Evolutionary conservation across 2,797 vertebrate species (phyloP), one percentile per base, ranked within the genome.

Genomic region (Fistularia tabacaria): DNA sequence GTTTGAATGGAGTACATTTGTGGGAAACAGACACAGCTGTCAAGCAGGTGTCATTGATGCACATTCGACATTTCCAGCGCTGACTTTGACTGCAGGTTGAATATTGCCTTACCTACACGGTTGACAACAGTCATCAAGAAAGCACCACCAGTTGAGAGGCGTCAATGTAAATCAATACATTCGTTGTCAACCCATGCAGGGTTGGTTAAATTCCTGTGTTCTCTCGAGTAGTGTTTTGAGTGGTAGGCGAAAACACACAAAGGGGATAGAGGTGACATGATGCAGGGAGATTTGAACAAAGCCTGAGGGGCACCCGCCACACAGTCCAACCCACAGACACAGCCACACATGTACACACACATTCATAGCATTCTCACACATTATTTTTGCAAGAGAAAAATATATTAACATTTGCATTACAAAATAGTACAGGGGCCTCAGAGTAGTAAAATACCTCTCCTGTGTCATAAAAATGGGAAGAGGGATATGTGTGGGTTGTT

Each of bases 401-500:
- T 45, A 92, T 93, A 93, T 95, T 93, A 95, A 92, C 91, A 92
- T 93, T 93, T 94, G 91, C 91, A 93, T 93, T 93, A 93, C 76
- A 74, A 91, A 90, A 91, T 91, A 92, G 90, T 90, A 93, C 87
- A 92, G 87, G 91, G 85, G 89, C 85, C 87, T 87, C 87, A 82
- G 82, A 83, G 90, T 90, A 90, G 84, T 87, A 87, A 90, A 89
- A 91, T 86, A 88, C 51, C 62, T 81, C 73, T 73, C 80, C 79
- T 73, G 71, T 82, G 71, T 39, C 64, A 82, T 72, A 76, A 70
- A 86, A 83, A 70, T 46, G 66, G 66, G 54, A 63, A 67, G 67
- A 64, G 57, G 57, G 69, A 77, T 83, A 61, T 14, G 38, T 64
- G 64, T 80, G 69, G 80, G 78, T 58, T 63, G 65, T 66, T 62